A percentile compares a stretch with the other conserved stretches of the same genome.
These are phyloP conservation scores for Papilio demoleus DNA, from an alignment of 2,888 invertebrate species.

Conservation along the genomic window DNA sequence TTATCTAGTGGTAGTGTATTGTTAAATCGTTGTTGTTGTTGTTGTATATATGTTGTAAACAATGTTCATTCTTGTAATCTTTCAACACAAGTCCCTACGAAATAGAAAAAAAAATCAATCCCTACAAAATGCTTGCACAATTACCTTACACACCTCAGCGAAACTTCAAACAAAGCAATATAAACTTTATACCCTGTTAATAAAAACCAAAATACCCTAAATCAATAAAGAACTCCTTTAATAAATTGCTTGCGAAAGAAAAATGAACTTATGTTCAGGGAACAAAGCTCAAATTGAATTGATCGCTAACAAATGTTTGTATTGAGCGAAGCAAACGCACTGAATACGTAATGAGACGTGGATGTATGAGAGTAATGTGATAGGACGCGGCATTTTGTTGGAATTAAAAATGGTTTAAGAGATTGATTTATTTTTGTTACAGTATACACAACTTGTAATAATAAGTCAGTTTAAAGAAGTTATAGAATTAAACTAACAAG, in stretches of 20 bases:
- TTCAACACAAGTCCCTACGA: slow-evolving; percentile 30
- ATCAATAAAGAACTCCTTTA: not conserved
- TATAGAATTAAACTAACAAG: too few species aligned
- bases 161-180: not conserved
- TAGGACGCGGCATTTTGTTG: slow-evolving; percentile 41
- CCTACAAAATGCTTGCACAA: slow-evolving; percentile 42
- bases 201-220: slow-evolving; percentile 11
- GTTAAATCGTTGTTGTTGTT: not conserved
- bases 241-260: slow-evolving; percentile 22
- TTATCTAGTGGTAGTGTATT: too few species aligned
- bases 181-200: not conserved
- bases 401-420: slow-evolving; percentile 10
- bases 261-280: not conserved
- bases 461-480: not conserved
- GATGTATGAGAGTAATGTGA: slow-evolving; percentile 46
- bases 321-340: slow-evolving; percentile 48
- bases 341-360: slow-evolving; percentile 57
- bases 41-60: slow-evolving; percentile 25
- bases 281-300: slow-evolving; percentile 36
- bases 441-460: not conserved
- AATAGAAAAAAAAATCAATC: slow-evolving; percentile 41
- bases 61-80: slow-evolving; percentile 33
- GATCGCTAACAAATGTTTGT: slow-evolving; percentile 39
- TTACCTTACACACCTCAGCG: slow-evolving; percentile 43
- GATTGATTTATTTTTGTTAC: not conserved